A percentile compares a stretch with the other conserved stretches of the same genome.
These are phyloP conservation scores for Trematomus bernacchii DNA, from an alignment of 2,797 vertebrate genomes.

Conservation along the genomic window DNA sequence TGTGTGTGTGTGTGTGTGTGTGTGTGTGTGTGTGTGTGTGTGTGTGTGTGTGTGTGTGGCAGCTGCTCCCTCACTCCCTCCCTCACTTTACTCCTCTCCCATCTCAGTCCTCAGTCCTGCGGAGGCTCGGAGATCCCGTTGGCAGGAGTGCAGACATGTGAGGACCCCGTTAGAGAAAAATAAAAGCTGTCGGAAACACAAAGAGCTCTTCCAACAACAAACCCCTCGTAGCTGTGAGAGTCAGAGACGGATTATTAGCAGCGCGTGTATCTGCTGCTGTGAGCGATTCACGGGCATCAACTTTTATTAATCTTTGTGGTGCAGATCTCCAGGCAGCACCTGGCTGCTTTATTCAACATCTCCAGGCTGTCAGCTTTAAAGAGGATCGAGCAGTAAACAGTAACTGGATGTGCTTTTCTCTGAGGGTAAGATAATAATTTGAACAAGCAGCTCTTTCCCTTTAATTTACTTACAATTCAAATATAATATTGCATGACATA, in stretches of 20 bases:
- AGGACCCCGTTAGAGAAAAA: slow-evolving; percentile 32
- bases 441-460: not conserved
- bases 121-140: slow-evolving; percentile 40
- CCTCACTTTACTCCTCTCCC: slow-evolving; percentile 19
- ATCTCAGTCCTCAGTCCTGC: slow-evolving; percentile 40
- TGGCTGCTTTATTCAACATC: slow-evolving; percentile 28
- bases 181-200: slow-evolving; percentile 26
- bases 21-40: not conserved
- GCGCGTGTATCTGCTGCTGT: not conserved
- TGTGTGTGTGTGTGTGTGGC: slow-evolving; percentile 12
- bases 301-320: not conserved
- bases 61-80: slow-evolving; percentile 22
- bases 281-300: too few relatives aligned
- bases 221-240: not conserved
- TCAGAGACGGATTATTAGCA: slow-evolving; percentile 13
- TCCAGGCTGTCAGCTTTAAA: slow-evolving; percentile 22
- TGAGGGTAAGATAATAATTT: not conserved
- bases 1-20: slow-evolving; percentile 1
- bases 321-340: slow-evolving; percentile 38
- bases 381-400: slow-evolving; percentile 41
- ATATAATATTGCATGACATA: not conserved
- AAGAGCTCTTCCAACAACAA: not conserved
- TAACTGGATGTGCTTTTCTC: not conserved
- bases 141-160: slow-evolving; percentile 45
- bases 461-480: not conserved